Base-by-base conservation (phyloP, 2,797 vertebrate genomes). In the Okamejei kenojei region DNA sequence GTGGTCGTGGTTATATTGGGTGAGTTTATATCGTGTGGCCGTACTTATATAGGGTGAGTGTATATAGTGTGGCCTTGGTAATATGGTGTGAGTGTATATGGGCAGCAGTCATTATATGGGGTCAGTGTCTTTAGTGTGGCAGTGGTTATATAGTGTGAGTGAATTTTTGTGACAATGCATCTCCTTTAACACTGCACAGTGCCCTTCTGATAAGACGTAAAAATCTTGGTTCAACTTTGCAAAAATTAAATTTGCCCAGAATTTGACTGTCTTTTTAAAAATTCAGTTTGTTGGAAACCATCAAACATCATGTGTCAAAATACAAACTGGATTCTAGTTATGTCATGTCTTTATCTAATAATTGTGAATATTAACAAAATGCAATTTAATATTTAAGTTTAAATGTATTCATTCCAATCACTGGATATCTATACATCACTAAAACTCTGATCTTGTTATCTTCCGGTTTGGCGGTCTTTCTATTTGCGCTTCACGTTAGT, bases 261-360 rank as follows among this genome's bases (percentile, higher is more conserved):
- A 54, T 91, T 4, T 29, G 35, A 6, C 8, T 91, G 88, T 23
- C 88, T 91, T 91, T 74, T 45, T 91, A 73, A 91, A 91, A 91
- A 91, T 45, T 76, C 71, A 45, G 65, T 54, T 74, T 76, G 45
- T 23, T 74, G 38, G 5, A 54, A 23, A 58, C 45, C 71, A 17
- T 15, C 0, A 19, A 15, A 88, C n/a, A 63, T 32, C 90, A 54
- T 38, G 38, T 76, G 23, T 71, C 32, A 73, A 74, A 91, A 15
- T 92, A 92, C 26, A 29, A 26, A 58, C 19, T 71, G 90, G 54
- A 76, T 54, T 90, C 45, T 7, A 92, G 13, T 26, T 29, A 23
- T 54, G n/a, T 76, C 76, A 92, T 74, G 90, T n/a, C 26, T 74
- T 92, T 45, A 73, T 74, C 71, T 21, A 74, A 74, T 23, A 45